Base-by-base conservation (phyloP, 2,797 vertebrate species). In the Phrynocephalus vlangalii region DNA sequence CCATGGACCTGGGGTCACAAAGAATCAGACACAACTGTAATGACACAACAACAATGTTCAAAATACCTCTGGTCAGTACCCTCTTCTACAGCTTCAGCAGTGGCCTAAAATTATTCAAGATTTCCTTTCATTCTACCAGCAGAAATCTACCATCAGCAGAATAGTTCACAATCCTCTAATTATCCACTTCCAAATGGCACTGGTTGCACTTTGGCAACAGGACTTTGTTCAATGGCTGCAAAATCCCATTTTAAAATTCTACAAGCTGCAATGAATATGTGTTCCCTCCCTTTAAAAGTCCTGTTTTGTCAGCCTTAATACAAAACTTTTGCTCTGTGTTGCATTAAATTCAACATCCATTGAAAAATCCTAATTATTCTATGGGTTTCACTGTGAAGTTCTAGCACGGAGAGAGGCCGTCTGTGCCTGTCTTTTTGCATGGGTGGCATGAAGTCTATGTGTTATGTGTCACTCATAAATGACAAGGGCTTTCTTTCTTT, bases 291-390 rank as follows among this genome's bases (percentile, higher is more conserved):
- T 86, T 82, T 91, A n/a, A 60, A 88, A 87, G 15, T 38, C n/a
- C 90, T 92, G 87, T 95, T 95, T 94, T 91, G 89, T 84, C 89
- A 94, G 90, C 50, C 48, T 83, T 92, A 87, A 90, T 91, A 91
- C 91, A 95, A 95, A 93, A 92, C 87, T 56, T 93, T 93, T 93
- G 70, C 94, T 94, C 92, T 90, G 75, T 0, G 22, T 90, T 87
- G 33, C 83, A 91, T 89, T 94, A 95, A 95, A 81, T 6, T 85
- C 83, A 87, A 86, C 20, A 3, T 94, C 96, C 96, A 96, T 96
- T 96, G 96, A 96, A 96, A 96, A 94, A 96, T 96, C 91, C 85
- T 94, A 96, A 96, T 96, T 94, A 89, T 85, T 87, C 79, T 52
- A 82, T 86, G 90, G 86, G 85, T 92, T 95, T 93, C 93, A 93